Conservation (phyloP, 2,797 vertebrate species). For the Cyclura pinguis region DNA sequence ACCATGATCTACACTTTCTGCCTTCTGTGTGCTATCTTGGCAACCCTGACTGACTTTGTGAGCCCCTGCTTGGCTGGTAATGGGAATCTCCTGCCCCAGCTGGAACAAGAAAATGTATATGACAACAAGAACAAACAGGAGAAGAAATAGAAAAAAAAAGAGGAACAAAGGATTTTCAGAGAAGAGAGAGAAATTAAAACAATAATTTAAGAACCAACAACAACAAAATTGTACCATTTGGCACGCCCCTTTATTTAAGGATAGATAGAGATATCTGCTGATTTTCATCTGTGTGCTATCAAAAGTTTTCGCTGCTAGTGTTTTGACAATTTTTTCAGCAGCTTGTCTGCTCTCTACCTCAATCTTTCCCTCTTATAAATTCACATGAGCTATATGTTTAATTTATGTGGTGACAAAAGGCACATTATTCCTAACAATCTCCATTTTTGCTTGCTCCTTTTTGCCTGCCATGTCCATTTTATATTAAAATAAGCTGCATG, state of each 20-base stretch:
- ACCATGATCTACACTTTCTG: background rate
- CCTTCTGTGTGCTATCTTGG: background rate
- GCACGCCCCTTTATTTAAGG: background rate
- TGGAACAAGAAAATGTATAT: slow-evolving; percentile 6
- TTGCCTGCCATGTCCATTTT: slow-evolving; percentile 15
- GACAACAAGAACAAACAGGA: slow-evolving; percentile 13
- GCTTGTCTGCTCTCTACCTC: background rate
- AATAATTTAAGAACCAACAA: background rate
- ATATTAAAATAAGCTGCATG: slow-evolving; percentile 26
- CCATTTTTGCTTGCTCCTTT: background rate
- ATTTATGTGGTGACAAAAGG: slow-evolving; percentile 34
- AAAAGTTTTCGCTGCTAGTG: slow-evolving; percentile 36
- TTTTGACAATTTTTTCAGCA: slow-evolving; percentile 36
- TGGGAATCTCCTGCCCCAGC: background rate
- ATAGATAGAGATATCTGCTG: background rate
- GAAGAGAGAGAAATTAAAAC: slow-evolving; percentile 15
- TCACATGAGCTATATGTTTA: slow-evolving; percentile 28
- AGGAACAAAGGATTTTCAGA: slow-evolving; percentile 25
- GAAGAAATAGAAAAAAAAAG: rapidly evolving
- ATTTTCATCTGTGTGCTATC: background rate
- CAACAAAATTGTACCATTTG: background rate
- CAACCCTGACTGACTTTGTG: background rate
- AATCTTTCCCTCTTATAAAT: background rate
- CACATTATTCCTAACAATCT: slow-evolving; percentile 25
- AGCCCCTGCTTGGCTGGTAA: background rate